Conservation (phyloP, 2,113 vertebrate species). For the Notechis scutatus region DNA sequence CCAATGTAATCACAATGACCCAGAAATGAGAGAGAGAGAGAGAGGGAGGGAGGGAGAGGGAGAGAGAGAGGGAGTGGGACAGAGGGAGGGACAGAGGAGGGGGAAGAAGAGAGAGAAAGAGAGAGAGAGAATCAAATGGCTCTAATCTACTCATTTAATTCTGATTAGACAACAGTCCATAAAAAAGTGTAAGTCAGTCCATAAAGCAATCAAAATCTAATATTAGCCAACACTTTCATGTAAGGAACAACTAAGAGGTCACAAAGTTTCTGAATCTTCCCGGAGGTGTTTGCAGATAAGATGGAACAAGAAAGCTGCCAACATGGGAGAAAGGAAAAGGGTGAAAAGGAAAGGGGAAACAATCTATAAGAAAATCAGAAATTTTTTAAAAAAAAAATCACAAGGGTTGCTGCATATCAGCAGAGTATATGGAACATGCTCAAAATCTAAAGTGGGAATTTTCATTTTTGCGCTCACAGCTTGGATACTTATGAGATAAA, state of each 20-base stretch:
- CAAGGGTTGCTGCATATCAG: background rate
- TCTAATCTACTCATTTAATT: background rate
- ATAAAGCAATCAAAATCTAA: background rate
- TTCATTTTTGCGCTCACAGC: background rate
- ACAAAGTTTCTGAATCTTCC: background rate
- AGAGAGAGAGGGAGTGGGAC: too few relatives aligned
- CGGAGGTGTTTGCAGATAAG: background rate
- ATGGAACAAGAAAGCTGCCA: background rate
- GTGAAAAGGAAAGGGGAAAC: background rate
- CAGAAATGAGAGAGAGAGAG: background rate
- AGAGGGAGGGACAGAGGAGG: too few relatives aligned
- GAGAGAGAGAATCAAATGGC: background rate
- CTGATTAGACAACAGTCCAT: background rate
- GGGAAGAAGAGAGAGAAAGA: too few relatives aligned
- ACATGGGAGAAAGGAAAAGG: background rate
- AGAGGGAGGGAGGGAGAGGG: rapidly evolving
- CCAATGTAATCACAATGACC: background rate
- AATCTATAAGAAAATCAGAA: background rate
- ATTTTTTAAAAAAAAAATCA: background rate
- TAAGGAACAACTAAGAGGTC: background rate
- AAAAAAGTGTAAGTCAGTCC: background rate
- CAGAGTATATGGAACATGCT: background rate
- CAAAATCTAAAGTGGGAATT: background rate
- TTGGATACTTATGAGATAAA: background rate
- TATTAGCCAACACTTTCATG: background rate